Base-by-base conservation (phyloP, 2,888 invertebrate genomes). In the Harmothoe impar region DNA sequence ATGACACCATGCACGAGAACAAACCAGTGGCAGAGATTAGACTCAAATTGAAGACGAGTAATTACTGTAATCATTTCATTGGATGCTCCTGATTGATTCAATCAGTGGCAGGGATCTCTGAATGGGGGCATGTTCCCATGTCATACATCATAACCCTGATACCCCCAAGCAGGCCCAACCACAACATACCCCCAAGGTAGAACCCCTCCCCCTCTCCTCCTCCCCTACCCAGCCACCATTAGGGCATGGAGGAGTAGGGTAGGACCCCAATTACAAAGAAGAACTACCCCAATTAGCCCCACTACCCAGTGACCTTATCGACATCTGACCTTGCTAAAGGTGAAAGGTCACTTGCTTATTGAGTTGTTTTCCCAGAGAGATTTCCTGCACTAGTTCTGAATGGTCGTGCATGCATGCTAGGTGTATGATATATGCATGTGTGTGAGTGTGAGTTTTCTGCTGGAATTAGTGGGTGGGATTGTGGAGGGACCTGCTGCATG, bases 211-310 rank as follows among this genome's bases (percentile, higher is more conserved):
- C 25, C n/a, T 15, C 72, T 25, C 3, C 43, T 43, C 43, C 43
- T 43, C 5, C 43, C 43, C 43, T 7, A 43, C 43, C 43, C 43
- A 43, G 5, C 72, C 25, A 72, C 25, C 25, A 72, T 72, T 25
- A 72, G 72, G 72, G 29, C 25, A 12, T 31, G 5, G 3, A 10
- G 25, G 72, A 3, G 0, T 7, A 72, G 72, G 72, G 72, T 15
- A 72, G 72, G 31, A 17, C 81, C 81, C 23, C 81, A 81, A 81
- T 81, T 81, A 81, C 81, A 81, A 81, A 81, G 23, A 81, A 81
- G 81, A 43, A 81, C 81, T 43, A 81, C 81, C 81, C 81, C 81
- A 81, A 81, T 81, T 81, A 81, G 81, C 43, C 43, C 43, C 81
- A 15, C 31, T 15, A 81, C 17, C 81, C 23, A 81, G n/a, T 54